Evolutionary conservation across 2,888 invertebrate genomes (phyloP).

Genomic region (Bruchidius siliquastri): DNA sequence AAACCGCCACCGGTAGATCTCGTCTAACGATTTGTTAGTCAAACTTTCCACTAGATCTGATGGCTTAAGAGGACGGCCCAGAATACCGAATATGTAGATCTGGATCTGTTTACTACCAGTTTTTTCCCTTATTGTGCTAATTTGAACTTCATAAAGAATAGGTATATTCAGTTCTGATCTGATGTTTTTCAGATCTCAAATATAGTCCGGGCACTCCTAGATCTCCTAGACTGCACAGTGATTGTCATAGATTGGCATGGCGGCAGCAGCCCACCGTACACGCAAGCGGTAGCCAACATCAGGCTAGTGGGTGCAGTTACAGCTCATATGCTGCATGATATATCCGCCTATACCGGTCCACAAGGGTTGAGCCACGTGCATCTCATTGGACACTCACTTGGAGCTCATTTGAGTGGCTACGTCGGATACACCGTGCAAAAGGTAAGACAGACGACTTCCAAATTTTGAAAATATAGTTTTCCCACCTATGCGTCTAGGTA

Average conservation of each 20-base stretch:
- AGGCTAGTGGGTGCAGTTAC: constrained; percentile 80
- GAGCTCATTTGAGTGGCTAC: constrained; percentile 81
- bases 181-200: constrained; percentile 55
- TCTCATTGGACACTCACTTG: constrained; percentile 81
- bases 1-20: too few relatives aligned
- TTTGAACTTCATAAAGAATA: neutral
- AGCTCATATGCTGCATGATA: constrained; percentile 60
- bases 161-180: neutral
- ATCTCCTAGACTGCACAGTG: constrained; percentile 67
- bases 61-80: too few relatives aligned
- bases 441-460: constrained; percentile 38
- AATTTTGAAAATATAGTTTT: neutral
- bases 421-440: constrained; percentile 71
- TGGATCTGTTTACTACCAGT: too few relatives aligned
- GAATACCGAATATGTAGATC: too few relatives aligned
- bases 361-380: constrained; percentile 64
- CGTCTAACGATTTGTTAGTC: too few relatives aligned
- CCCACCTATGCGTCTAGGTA: too few relatives aligned
- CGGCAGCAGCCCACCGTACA: constrained; percentile 83
- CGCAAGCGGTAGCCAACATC: constrained; percentile 88
- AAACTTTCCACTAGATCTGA: too few relatives aligned
- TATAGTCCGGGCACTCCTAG: constrained; percentile 68
- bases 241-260: constrained; percentile 81
- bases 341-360: constrained; percentile 44
- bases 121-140: too few relatives aligned